phyloP scores from a whole-genome alignment of 2,113 vertebrate genomes.

The Nothocercus julius region DNA sequence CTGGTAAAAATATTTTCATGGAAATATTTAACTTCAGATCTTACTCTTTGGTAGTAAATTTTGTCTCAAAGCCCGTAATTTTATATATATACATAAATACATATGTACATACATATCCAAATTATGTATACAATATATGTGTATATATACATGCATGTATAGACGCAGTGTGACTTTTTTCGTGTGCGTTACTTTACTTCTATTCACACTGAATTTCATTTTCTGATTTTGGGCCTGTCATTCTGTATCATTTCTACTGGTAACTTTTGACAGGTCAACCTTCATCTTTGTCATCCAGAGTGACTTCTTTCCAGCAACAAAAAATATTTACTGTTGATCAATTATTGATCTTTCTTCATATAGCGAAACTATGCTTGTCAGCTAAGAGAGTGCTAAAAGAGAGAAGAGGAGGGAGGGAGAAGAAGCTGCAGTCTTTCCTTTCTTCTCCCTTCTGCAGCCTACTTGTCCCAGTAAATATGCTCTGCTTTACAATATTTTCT shows the following conservation, averaged over 20 bases:
- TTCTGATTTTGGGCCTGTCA: not conserved
- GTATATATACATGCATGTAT: not conserved
- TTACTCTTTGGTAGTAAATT: not conserved
- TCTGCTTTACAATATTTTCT: not conserved
- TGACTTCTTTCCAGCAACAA: not conserved
- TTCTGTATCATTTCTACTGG: not conserved
- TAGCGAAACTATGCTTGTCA: not conserved
- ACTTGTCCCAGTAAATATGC: not conserved
- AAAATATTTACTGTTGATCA: not conserved
- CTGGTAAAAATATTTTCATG: not conserved
- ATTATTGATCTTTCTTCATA: rapidly evolving
- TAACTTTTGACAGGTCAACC: not conserved
- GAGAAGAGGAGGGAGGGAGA: not conserved
- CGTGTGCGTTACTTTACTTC: rapidly evolving
- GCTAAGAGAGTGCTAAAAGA: not conserved
- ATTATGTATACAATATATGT: too few species aligned
- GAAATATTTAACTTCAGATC: not conserved
- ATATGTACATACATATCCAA: too few species aligned
- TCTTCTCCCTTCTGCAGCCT: not conserved
- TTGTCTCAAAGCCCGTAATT: not conserved
- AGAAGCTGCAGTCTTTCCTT: not conserved
- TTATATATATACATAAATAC: too few species aligned
- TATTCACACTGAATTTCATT: not conserved
- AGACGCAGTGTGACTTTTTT: not conserved
- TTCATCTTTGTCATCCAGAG: not conserved